Evolutionary conservation across 1,140 invertebrate genomes (phyloP), one percentile per base, ranked within the genome.

Genomic region (Hylaeus anthracinus): DNA sequence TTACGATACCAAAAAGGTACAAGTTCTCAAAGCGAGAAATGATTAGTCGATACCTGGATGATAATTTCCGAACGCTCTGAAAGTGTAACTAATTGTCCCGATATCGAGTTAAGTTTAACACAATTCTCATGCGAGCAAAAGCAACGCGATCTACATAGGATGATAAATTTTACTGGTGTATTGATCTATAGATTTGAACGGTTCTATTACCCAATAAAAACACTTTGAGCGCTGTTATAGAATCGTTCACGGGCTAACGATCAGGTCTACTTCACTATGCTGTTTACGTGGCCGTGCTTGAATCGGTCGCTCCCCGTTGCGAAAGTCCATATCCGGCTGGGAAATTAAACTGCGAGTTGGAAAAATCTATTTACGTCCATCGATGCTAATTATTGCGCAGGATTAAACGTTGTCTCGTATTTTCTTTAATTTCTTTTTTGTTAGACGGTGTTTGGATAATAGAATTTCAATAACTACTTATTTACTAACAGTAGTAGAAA

Each of bases 271-370:
- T 73, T 60, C 39, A 67, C 12, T 41, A 61, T 60, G 67, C 61
- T 55, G 41, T 79, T 85, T 75, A 82, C 79, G 43, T 67, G 69
- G 77, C 75, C 45, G 79, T 58, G 61, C 72, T 72, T 56, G 67
- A 63, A 82, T 85, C 77, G 66, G 61, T 84, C 82, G 81, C 86
- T 87, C 66, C 81, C 65, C 73, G 56, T 87, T 86, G 74, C 78
- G 78, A 87, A 87, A 87, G 39, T 60, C 2, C 61, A 81, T 55
- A 60, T 87, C 86, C 86, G 85, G 85, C 70, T 87, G 53, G 65
- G 72, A 86, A 81, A 86, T 72, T 58, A 83, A 72, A 72, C 60
- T 41, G 53, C 53, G 8, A 69, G 55, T n/a, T 12, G 14, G 51
- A 71, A 82, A 82, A 82, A 74, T 79, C 51, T n/a, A 63, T 58